Percentiles rank a stretch among this genome's conserved stretches.
Conservation (phyloP, 2,888 invertebrate genomes). For the Erynnis tages region DNA sequence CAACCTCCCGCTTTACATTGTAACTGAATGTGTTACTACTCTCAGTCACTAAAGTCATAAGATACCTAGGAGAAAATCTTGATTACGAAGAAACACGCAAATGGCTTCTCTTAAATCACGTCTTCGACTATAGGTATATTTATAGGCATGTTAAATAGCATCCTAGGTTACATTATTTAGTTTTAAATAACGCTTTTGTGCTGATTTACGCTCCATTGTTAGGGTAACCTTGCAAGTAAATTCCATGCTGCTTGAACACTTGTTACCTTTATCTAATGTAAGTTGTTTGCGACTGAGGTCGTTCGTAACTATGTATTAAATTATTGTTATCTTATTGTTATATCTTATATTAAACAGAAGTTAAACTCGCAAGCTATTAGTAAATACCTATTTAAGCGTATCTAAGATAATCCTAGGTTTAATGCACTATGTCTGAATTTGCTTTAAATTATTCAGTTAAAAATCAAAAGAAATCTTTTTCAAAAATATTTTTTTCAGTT, state of each 20-base stretch:
- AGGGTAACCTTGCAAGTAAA: conserved; percentile 10
- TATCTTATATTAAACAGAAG: no score
- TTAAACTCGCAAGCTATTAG: neutral
- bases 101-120: no score
- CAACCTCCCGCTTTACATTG: no score
- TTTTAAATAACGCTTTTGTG: conserved; percentile 6
- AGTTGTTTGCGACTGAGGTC: conserved; percentile 10
- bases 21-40: no score
- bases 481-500: no score
- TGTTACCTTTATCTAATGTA: conserved; percentile 8
- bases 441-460: no score
- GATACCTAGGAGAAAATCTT: no score
- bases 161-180: neutral
- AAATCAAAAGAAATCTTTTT: no score
- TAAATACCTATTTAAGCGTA: neutral
- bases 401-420: no score
- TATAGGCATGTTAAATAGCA: neutral
- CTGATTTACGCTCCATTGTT: conserved; percentile 21
- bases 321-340: conserved; percentile 1
- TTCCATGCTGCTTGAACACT: conserved; percentile 4
- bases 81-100: no score
- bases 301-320: conserved; percentile 1
- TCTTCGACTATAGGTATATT: neutral
- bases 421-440: no score
- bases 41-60: no score